A percentile compares a stretch with the other conserved stretches of the same genome.
These are phyloP conservation scores for Trichogramma pretiosum DNA, from an alignment of 1,140 invertebrate genomes.

Conservation along the genomic window DNA sequence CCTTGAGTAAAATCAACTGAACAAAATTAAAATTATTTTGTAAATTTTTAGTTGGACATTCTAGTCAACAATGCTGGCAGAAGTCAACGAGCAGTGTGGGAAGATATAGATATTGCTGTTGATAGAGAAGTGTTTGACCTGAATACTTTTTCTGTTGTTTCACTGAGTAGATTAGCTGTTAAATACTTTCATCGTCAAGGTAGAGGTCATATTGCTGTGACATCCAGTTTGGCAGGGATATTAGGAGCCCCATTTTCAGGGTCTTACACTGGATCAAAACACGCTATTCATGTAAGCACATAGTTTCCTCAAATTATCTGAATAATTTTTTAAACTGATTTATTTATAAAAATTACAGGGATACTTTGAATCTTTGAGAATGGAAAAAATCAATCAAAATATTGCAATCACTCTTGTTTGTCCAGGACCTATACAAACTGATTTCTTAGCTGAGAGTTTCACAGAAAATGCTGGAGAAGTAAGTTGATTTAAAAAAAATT, in stretches of 20 bases:
- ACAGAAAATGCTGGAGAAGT: conserved; percentile 57
- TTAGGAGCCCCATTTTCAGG: conserved; percentile 62
- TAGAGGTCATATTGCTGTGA: conserved; percentile 62
- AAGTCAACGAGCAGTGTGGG: conserved; percentile 70
- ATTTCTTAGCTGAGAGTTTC: conserved; percentile 62
- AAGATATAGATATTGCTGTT: conserved; percentile 64
- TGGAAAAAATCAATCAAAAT: conserved; percentile 53
- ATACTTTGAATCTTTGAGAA: conserved; percentile 57
- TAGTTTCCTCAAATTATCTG: conserved; percentile 1
- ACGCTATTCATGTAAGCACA: conserved; percentile 64
- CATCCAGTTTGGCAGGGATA: conserved; percentile 64
- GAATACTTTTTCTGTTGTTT: conserved; percentile 70
- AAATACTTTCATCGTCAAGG: conserved; percentile 54
- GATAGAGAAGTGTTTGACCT: conserved; percentile 73
- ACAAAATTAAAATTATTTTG: conserved; percentile 1
- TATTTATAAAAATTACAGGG: conserved; percentile 46
- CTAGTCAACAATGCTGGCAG: conserved; percentile 76
- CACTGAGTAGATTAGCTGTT: conserved; percentile 59
- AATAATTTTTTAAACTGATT: too few species aligned
- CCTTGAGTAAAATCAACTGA: neutral
- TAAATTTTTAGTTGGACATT: conserved; percentile 58
- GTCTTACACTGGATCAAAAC: conserved; percentile 71
- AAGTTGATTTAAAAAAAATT: too few species aligned
- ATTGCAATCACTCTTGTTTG: conserved; percentile 64
- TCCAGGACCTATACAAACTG: conserved; percentile 66